These are phyloP conservation scores for Helicoverpa zea DNA, from an alignment of 1,140 invertebrate species.

Conservation along the genomic window DNA sequence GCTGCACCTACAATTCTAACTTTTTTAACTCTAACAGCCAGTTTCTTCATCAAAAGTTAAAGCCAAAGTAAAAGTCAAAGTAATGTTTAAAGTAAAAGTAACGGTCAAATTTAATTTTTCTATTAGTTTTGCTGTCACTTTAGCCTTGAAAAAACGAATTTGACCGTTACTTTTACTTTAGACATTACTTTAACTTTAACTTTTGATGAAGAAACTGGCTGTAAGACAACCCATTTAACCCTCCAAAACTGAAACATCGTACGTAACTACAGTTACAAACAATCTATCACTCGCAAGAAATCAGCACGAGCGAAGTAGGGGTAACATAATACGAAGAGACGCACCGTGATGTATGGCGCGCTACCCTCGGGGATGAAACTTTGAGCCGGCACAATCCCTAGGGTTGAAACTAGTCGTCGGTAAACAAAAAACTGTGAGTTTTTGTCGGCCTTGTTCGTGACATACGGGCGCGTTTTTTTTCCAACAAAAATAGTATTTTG, in stretches of 20 bases:
- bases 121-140: too few species aligned
- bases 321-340: constrained; percentile 13
- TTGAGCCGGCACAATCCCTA: constrained; percentile 49
- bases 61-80: too few species aligned
- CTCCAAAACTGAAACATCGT: neutral
- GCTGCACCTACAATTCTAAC: too few species aligned
- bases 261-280: neutral
- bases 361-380: constrained; percentile 39
- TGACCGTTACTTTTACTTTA: too few species aligned
- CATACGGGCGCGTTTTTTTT: constrained; percentile 16
- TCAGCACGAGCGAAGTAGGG: constrained; percentile 5
- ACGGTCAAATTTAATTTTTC: too few species aligned
- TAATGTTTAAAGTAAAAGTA: too few species aligned
- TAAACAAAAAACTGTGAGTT: constrained; percentile 55
- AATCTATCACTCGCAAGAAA: constrained; percentile 31
- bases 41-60: too few species aligned
- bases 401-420: constrained; percentile 51
- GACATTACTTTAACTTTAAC: too few species aligned
- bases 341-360: constrained; percentile 50
- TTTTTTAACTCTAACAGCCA: too few species aligned
- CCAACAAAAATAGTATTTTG: neutral
- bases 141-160: too few species aligned
- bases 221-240: too few species aligned
- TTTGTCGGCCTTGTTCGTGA: constrained; percentile 43
- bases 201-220: too few species aligned